These are phyloP conservation scores for Ditylenchus weischeri DNA, from an alignment of 2,888 invertebrate species.

Conservation along the genomic window DNA sequence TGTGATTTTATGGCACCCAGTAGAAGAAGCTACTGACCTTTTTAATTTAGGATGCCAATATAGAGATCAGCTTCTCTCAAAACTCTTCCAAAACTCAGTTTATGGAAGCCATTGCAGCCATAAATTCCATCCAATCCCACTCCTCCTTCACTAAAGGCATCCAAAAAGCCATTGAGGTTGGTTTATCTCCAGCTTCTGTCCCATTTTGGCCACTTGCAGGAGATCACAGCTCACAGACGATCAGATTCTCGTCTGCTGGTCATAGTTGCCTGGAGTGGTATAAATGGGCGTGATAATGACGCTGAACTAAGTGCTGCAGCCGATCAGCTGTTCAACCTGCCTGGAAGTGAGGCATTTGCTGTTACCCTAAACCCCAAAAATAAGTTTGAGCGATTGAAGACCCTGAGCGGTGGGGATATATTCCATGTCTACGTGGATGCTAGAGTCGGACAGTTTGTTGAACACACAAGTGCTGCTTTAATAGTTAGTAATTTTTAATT, in stretches of 20 bases:
- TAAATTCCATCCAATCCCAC: slow-evolving; percentile 30
- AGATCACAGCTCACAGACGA: slow-evolving; percentile 25
- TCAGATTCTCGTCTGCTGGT: slow-evolving; percentile 12
- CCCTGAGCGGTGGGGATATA: neutral
- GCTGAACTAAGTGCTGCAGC: slow-evolving; percentile 15
- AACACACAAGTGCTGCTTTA: slow-evolving; percentile 16
- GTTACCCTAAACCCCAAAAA: slow-evolving; percentile 26
- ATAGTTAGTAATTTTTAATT: no score
- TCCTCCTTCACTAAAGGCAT: slow-evolving; percentile 38
- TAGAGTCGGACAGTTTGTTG: slow-evolving; percentile 34
- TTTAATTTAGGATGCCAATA: slow-evolving; percentile 10
- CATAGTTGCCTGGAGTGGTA: slow-evolving; percentile 22
- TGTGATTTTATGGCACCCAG: no score
- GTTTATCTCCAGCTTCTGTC: neutral
- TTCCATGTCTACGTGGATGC: slow-evolving; percentile 26
- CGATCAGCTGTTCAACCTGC: slow-evolving; percentile 12
- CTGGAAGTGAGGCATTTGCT: slow-evolving; percentile 27
- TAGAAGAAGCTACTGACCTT: no score
- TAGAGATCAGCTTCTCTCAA: slow-evolving; percentile 12
- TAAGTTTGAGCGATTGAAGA: slow-evolving; percentile 25
- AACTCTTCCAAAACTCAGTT: slow-evolving; percentile 21
- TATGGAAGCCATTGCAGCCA: slow-evolving; percentile 11
- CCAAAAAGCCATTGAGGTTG: slow-evolving; percentile 18
- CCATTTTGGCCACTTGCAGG: slow-evolving; percentile 19
- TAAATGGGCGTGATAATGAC: slow-evolving; percentile 14